Conservation (phyloP, 2,797 vertebrate genomes). For the Pipistrellus nathusii region DNA sequence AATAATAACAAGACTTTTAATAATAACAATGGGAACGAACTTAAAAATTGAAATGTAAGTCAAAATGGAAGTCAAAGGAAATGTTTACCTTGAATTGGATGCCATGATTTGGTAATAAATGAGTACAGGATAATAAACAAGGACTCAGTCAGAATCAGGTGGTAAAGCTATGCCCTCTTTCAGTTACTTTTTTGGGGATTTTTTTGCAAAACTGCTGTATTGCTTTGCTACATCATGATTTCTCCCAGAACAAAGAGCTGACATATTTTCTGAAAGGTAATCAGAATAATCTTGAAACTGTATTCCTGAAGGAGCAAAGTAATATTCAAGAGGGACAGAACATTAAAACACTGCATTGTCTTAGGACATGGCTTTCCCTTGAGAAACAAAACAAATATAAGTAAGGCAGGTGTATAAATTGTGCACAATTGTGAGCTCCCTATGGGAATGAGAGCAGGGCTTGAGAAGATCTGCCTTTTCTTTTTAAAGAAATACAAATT, state of each 20-base stretch:
- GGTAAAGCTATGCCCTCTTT: background rate
- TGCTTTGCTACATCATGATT: background rate
- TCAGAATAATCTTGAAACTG: conserved; percentile 27
- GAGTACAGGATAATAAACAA: background rate
- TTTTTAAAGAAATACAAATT: background rate
- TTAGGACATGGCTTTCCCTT: background rate
- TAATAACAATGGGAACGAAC: background rate
- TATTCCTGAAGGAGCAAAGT: background rate
- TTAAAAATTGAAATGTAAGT: conserved; percentile 21
- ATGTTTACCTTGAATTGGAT: background rate
- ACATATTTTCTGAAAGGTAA: conserved; percentile 30
- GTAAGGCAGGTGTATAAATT: background rate
- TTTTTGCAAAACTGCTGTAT: conserved; percentile 31
- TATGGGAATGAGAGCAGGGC: background rate
- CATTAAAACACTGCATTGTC: conserved; percentile 21
- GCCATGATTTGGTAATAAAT: background rate
- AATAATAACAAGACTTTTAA: background rate
- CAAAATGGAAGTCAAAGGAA: background rate
- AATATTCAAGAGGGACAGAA: background rate
- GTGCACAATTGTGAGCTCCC: background rate
- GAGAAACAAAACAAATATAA: background rate
- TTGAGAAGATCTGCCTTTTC: background rate
- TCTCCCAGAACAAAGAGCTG: conserved; percentile 23
- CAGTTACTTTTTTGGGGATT: background rate
- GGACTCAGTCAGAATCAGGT: background rate